These are phyloP conservation scores for Glossophaga mutica DNA, from an alignment of 2,797 vertebrate genomes.

Conservation along the genomic window DNA sequence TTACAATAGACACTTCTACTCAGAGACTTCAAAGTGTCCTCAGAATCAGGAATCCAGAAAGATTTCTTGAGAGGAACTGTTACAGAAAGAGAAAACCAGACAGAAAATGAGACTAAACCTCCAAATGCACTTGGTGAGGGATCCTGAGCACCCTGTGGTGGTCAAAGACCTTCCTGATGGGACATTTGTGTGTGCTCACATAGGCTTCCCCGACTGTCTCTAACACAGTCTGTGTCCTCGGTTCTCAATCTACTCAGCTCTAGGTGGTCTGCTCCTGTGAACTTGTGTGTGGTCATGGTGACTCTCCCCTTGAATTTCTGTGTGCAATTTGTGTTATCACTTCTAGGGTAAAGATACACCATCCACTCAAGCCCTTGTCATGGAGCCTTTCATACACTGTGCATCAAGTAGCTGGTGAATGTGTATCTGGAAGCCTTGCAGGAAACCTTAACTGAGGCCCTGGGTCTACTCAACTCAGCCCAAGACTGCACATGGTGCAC, in stretches of 20 bases:
- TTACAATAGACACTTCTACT: neutral
- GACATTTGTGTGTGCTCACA: neutral
- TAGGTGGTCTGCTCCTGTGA: no score
- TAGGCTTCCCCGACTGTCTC: neutral
- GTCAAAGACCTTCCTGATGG: neutral
- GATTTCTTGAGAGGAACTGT: neutral
- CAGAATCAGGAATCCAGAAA: neutral
- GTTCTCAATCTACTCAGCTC: neutral
- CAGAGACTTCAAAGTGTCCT: neutral
- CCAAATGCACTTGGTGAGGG: neutral
- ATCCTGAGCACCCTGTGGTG: neutral
- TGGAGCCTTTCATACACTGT: neutral
- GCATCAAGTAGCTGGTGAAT: neutral
- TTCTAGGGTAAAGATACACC: accelerated
- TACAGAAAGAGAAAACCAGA: neutral
- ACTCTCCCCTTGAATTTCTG: neutral
- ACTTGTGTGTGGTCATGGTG: neutral
- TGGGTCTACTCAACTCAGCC: neutral
- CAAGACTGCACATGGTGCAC: neutral
- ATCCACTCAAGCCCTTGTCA: neutral
- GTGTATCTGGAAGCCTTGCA: neutral
- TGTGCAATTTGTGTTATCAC: accelerated
- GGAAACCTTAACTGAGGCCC: neutral
- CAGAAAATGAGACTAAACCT: neutral
- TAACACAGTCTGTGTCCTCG: neutral